Conservation (phyloP, 2,797 vertebrate species). For the Yasuhikotakia modesta region DNA sequence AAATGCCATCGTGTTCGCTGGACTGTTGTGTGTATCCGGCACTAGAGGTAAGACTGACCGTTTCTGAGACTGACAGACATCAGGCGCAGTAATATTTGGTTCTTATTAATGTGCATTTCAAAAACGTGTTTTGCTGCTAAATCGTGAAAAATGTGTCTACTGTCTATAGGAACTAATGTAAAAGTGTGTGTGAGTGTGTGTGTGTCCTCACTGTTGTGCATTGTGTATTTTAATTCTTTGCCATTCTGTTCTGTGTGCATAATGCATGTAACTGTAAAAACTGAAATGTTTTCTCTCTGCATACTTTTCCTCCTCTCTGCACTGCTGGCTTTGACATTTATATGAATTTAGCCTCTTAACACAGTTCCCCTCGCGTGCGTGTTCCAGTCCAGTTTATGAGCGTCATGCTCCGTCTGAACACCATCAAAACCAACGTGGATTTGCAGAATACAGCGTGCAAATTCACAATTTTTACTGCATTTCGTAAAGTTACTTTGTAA, state of each 20-base stretch:
- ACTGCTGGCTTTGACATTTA: neutral
- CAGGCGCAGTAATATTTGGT: neutral
- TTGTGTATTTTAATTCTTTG: slow-evolving; percentile 21
- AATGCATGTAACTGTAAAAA: neutral
- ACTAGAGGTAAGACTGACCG: slow-evolving; percentile 82
- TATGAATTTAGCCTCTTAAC: slow-evolving; percentile 13
- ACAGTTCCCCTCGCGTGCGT: slow-evolving; percentile 17
- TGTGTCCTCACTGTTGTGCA: slow-evolving; percentile 33
- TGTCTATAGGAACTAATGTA: neutral
- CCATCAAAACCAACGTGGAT: neutral
- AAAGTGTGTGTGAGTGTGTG: slow-evolving; percentile 7
- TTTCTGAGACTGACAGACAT: neutral
- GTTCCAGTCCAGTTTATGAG: slow-evolving; percentile 24
- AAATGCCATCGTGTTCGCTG: slow-evolving; percentile 93
- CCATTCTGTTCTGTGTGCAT: neutral
- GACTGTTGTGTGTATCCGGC: slow-evolving; percentile 90
- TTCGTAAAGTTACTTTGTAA: too few relatives aligned
- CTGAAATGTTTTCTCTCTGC: neutral
- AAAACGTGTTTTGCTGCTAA: neutral
- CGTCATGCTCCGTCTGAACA: neutral
- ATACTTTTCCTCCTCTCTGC: neutral
- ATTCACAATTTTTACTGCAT: neutral
- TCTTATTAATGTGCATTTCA: neutral
- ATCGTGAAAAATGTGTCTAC: neutral
- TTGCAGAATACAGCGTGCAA: too few relatives aligned